A percentile compares a stretch with the other conserved stretches of the same genome.
These are phyloP conservation scores for Channa striata DNA, from an alignment of 2,797 vertebrate genomes.

Conservation along the genomic window DNA sequence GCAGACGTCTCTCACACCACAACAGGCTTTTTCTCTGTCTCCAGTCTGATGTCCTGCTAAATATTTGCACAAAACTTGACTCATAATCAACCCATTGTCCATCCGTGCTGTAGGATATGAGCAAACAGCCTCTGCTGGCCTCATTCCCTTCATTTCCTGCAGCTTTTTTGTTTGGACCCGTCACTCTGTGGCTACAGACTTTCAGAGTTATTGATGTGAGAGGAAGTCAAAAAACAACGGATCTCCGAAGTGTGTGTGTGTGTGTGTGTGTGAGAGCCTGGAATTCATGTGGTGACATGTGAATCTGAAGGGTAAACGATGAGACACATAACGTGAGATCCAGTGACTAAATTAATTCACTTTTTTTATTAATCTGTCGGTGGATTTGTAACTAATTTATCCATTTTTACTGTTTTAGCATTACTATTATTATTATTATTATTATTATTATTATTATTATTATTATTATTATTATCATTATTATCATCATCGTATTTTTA, in stretches of 20 bases:
- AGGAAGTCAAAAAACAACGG: constrained; percentile 30
- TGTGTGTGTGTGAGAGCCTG: constrained; percentile 5
- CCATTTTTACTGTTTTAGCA: too few relatives aligned
- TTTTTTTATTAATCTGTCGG: too few relatives aligned
- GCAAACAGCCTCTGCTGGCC: neutral
- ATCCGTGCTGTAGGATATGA: neutral
- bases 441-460: too few relatives aligned
- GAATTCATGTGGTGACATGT: constrained; percentile 5
- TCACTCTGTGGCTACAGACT: neutral
- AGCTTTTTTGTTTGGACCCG: constrained; percentile 19
- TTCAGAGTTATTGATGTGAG: constrained; percentile 21
- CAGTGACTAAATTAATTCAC: too few relatives aligned
- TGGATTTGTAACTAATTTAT: too few relatives aligned
- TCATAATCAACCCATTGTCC: neutral
- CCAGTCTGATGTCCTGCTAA: too few relatives aligned
- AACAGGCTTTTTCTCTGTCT: too few relatives aligned
- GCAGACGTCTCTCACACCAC: too few relatives aligned
- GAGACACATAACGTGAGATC: rapidly evolving
- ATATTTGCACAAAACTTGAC: too few relatives aligned
- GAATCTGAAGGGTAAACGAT: constrained; percentile 12
- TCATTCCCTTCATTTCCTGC: constrained; percentile 29
- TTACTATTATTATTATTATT: too few relatives aligned
- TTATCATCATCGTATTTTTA: too few relatives aligned
- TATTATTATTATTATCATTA: too few relatives aligned
- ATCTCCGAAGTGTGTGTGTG: constrained; percentile 23